Base-by-base conservation (phyloP, 2,888 invertebrate species). In the Diaperis boleti region DNA sequence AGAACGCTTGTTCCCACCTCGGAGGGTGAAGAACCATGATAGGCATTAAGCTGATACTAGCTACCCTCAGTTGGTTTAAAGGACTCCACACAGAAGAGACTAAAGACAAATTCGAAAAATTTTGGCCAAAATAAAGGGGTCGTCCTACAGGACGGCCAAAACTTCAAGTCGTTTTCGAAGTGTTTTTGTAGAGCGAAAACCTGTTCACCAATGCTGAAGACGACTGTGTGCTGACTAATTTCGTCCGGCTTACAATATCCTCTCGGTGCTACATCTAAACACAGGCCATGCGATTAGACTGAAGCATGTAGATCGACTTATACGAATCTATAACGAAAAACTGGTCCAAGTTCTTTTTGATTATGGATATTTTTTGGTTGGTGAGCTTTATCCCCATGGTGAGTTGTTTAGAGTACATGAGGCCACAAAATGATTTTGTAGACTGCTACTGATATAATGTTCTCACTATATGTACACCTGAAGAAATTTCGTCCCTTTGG, bases 121-220 rank as follows among this genome's bases (percentile, higher is more conserved):
- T 17, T 42, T 56, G 49, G 10, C 31, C 14, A 17, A 45, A 50
- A 35, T 41, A 5, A 61, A 26, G 6, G 14, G 49, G 1, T 22
- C 31, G 7, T 14, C 68, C 5, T 83, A 79, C 62, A 73, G 78
- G 10, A 65, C 78, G 6, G 70, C 71, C 0, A 74, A 79, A 56
- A 72, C 77, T 0, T 83, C 82, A 0, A 55, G 68, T 3, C 78
- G 74, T 17, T 81, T 75, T 65, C 71, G 72, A 8, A 85, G 84
- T 45, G 76, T 76, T 0, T 11, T 7, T 22, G 56, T 77, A 77
- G 72, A 63, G 65, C 6, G 72, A 72, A 35, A 79, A 80, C 64
- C 5, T 35, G n/a, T 8, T 35, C 7, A 10, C n/a, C n/a, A 35
- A 35, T 5, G 3, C 5, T 8, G 10, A 35, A n/a, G n/a, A n/a